Evolutionary conservation across 2,113 vertebrate genomes (phyloP).

Genomic region (Lepidothrix coronata): DNA sequence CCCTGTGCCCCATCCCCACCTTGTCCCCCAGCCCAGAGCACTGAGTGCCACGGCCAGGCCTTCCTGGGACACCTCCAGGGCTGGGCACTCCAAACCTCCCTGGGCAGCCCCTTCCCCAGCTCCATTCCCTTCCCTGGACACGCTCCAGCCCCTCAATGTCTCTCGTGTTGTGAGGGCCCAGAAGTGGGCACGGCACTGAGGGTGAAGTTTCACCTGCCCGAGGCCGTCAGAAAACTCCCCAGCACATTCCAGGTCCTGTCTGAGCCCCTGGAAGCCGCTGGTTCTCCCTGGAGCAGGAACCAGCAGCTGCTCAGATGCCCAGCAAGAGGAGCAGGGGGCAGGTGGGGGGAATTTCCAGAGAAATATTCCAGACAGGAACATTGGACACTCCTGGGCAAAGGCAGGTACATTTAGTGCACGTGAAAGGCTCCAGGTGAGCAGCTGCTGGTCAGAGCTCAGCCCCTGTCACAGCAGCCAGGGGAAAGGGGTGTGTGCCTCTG

Average conservation of each 20-base stretch:
- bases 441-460: background rate
- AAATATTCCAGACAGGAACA: background rate
- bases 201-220: background rate
- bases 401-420: background rate
- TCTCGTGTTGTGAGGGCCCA: background rate
- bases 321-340: rapidly evolving
- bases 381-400: background rate
- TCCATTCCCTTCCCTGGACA: background rate
- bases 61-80: background rate
- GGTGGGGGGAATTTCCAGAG: rapidly evolving
- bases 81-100: background rate
- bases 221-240: background rate
- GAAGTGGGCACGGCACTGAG: background rate
- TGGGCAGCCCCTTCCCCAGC: background rate
- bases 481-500: rapidly evolving
- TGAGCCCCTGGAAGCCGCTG: background rate
- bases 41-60: background rate
- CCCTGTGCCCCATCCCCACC: rapidly evolving
- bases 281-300: rapidly evolving
- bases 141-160: background rate
- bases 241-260: background rate
- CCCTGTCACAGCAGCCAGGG: background rate
- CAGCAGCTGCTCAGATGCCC: background rate
- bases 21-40: background rate
- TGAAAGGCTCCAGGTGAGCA: rapidly evolving